These are phyloP conservation scores for Lydus trimaculatus DNA, from an alignment of 2,888 invertebrate species.

Conservation along the genomic window DNA sequence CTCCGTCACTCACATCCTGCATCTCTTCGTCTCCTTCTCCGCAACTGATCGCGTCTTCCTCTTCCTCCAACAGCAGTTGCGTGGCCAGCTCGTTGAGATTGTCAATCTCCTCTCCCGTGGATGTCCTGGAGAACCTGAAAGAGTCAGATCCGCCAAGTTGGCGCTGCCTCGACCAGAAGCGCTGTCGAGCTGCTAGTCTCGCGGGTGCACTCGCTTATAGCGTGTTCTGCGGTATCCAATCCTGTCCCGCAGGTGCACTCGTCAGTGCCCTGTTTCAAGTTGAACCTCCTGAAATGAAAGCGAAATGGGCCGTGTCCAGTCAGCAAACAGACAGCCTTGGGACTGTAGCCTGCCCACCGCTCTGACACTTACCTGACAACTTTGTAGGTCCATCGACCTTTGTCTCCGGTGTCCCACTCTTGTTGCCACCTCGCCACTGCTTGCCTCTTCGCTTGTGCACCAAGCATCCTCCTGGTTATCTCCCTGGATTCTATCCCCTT, in stretches of 20 bases:
- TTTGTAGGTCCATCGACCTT: neutral
- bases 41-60: neutral
- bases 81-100: neutral
- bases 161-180: too few relatives aligned
- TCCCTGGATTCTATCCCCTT: neutral
- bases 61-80: neutral
- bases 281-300: slow-evolving; percentile 16
- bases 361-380: neutral
- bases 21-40: neutral
- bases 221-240: slow-evolving; percentile 19
- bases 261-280: slow-evolving; percentile 6
- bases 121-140: neutral
- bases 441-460: neutral
- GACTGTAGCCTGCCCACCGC: neutral
- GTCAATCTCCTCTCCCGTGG: neutral
- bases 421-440: slow-evolving; percentile 8
- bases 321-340: slow-evolving; percentile 13
- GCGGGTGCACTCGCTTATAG: neutral
- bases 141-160: too few relatives aligned
- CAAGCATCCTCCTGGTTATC: neutral
- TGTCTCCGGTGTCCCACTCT: slow-evolving; percentile 11
- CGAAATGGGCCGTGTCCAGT: slow-evolving; percentile 22
- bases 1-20: too few relatives aligned
- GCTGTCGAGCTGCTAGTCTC: too few relatives aligned
- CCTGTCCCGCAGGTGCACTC: slow-evolving; percentile 13